phyloP scores from a whole-genome alignment of 2,113 vertebrate species.

The Sitta europaea region DNA sequence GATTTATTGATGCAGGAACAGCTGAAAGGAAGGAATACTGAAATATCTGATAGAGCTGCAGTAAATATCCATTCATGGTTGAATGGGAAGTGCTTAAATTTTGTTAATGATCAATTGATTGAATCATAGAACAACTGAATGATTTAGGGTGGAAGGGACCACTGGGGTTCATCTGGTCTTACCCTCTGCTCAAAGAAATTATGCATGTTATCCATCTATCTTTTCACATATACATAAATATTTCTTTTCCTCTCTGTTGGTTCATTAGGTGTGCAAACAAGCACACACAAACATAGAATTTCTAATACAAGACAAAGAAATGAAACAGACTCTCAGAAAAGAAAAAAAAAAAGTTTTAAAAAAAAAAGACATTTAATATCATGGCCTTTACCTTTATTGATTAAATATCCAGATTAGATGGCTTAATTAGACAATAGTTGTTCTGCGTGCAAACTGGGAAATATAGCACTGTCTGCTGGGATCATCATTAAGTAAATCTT shows the following conservation, averaged over 20 bases:
- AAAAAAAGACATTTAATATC: background rate
- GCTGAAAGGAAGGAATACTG: background rate
- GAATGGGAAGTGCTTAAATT: background rate
- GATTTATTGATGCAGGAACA: background rate
- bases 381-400: background rate
- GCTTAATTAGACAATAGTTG: background rate
- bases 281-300: background rate
- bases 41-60: background rate
- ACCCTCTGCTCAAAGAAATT: background rate
- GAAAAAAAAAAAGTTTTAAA: background rate
- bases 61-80: background rate
- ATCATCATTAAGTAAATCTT: background rate
- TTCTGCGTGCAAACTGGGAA: background rate
- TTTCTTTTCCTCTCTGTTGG: background rate
- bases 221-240: background rate
- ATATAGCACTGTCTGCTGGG: fast-evolving
- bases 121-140: background rate
- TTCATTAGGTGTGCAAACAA: background rate
- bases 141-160: background rate
- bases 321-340: background rate
- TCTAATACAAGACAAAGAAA: background rate
- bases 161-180: background rate
- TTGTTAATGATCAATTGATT: background rate
- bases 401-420: background rate
- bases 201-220: background rate